phyloP scores from a whole-genome alignment of 1,140 invertebrate species.

The Chelonus insularis region DNA sequence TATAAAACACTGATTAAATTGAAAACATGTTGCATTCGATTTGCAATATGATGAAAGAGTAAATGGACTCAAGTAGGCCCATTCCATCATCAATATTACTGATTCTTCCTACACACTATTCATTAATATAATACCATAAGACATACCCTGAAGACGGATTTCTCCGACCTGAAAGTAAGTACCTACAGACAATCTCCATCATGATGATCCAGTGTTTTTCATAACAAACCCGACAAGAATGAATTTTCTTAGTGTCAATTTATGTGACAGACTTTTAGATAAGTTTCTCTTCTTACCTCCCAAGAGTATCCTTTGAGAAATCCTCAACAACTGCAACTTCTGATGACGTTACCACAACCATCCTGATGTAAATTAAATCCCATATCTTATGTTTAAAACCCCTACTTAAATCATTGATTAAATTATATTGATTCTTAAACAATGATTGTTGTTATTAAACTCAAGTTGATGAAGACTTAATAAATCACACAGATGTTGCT shows the following conservation, averaged over 20 bases:
- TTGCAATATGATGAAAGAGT: neutral
- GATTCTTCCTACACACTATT: neutral
- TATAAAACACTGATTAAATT: too few species aligned
- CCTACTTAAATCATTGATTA: neutral
- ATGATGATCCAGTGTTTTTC: neutral
- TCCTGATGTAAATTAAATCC: conserved; percentile 41
- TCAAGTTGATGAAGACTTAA: too few species aligned
- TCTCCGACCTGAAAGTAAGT: conserved; percentile 52
- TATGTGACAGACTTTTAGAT: neutral
- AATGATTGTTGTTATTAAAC: too few species aligned
- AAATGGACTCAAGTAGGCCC: conserved; percentile 9
- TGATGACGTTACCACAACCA: conserved; percentile 56
- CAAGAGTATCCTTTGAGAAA: conserved; percentile 53
- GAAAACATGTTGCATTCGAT: neutral
- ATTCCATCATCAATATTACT: conserved; percentile 1
- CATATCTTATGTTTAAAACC: conserved; percentile 42
- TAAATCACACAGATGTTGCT: too few species aligned
- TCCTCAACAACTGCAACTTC: conserved; percentile 51
- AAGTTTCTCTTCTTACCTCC: conserved; percentile 45
- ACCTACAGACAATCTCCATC: conserved; percentile 18
- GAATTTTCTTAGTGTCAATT: conserved; percentile 1
- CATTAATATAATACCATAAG: neutral
- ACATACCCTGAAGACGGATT: conserved; percentile 37
- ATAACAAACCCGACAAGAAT: neutral
- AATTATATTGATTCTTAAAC: neutral